Conservation (phyloP, 2,888 invertebrate species). For the Margaritifera margaritifera region DNA sequence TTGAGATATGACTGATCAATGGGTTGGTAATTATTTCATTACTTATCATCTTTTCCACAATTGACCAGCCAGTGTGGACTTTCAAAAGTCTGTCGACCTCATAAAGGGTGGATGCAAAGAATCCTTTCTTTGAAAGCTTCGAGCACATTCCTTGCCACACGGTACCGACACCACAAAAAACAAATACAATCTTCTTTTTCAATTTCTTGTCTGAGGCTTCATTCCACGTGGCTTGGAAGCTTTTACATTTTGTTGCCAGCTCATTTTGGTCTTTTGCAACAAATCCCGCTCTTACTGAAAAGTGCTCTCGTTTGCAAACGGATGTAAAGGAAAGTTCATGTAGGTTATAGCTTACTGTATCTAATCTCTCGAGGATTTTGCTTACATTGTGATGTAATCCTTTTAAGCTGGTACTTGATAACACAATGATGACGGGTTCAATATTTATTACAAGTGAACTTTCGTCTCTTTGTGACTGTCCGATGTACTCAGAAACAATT, state of each 20-base stretch:
- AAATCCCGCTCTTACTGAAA: constrained; percentile 5
- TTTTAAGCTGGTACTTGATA: too few relatives aligned
- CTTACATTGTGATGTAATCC: too few relatives aligned
- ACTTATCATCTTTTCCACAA: constrained; percentile 3
- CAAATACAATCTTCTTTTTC: constrained; percentile 15
- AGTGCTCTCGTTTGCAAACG: constrained; percentile 17
- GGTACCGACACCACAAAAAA: constrained; percentile 32
- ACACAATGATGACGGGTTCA: too few relatives aligned
- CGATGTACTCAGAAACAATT: constrained; percentile 14
- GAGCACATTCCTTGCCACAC: constrained; percentile 30
- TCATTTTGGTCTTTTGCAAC: not conserved
- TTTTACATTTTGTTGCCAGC: not conserved
- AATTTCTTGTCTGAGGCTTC: too few relatives aligned
- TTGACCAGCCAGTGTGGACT: constrained; percentile 8
- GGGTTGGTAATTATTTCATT: constrained; percentile 19
- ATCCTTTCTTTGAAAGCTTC: constrained; percentile 8
- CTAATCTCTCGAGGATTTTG: not conserved
- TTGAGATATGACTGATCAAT: constrained; percentile 35
- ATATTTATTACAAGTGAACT: not conserved
- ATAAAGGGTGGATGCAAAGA: constrained; percentile 20
- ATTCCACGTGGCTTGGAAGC: not conserved
- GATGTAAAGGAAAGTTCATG: constrained; percentile 8
- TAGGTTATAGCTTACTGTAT: not conserved
- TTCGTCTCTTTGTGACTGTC: constrained; percentile 6
- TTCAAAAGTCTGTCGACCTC: constrained; percentile 9